Conservation (phyloP, 1,140 invertebrate species). For the Phthorimaea operculella region DNA sequence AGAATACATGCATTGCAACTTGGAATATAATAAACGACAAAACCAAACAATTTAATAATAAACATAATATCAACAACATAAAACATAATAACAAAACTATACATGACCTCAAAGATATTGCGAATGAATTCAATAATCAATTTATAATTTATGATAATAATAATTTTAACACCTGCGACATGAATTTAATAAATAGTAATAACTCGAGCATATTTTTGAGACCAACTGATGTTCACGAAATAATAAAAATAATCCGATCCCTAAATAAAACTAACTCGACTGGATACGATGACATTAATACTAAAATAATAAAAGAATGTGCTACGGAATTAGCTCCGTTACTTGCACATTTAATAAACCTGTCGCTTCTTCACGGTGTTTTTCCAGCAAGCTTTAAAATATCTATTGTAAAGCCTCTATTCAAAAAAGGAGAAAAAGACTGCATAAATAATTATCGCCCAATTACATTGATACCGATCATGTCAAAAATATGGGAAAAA, state of each 20-base stretch:
- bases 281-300: conserved; percentile 5
- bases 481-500: conserved; percentile 9
- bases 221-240: conserved; percentile 1
- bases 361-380: neutral
- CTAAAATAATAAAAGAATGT: conserved; percentile 8
- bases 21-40: conserved; percentile 7
- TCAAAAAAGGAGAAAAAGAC: conserved; percentile 6
- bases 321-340: neutral
- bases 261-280: conserved; percentile 1
- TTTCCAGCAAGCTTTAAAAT: conserved; percentile 2
- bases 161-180: neutral
- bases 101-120: conserved; percentile 2
- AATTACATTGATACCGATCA: conserved; percentile 6
- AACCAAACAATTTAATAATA: neutral
- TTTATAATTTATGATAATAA: conserved; percentile 3
- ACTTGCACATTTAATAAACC: conserved; percentile 3
- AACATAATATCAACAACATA: neutral
- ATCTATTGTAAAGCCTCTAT: conserved; percentile 1
- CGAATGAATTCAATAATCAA: conserved; percentile 4
- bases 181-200: neutral
- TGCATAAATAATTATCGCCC: conserved; percentile 8
- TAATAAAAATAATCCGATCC: neutral
- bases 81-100: neutral
- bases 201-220: neutral
- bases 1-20: conserved; percentile 6